phyloP scores from a whole-genome alignment of 2,797 vertebrate genomes.

The Hemitrygon akajei region DNA sequence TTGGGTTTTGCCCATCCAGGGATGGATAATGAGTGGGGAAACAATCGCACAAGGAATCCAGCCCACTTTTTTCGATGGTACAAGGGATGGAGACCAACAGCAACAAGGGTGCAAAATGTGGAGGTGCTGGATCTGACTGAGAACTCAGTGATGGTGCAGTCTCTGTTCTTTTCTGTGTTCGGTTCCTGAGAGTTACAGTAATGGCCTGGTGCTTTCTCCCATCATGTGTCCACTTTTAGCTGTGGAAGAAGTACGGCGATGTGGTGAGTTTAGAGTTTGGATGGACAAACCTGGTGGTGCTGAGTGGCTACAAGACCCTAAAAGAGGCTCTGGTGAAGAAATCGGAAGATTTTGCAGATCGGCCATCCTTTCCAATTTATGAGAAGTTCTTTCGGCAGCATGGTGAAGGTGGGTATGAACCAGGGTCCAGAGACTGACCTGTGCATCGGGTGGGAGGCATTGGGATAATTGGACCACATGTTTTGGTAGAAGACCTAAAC shows the following conservation, averaged over 20 bases:
- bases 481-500: no score
- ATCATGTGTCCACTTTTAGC: neutral
- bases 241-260: slow-evolving; percentile 39
- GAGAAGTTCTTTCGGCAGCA: accelerated
- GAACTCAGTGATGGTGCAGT: neutral
- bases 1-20: neutral
- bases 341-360: slow-evolving; percentile 40
- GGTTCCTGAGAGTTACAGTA: no score
- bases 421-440: neutral
- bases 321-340: slow-evolving; percentile 42
- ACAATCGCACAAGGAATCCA: neutral
- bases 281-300: slow-evolving; percentile 39
- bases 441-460: neutral
- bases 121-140: neutral
- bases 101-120: neutral
- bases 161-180: neutral
- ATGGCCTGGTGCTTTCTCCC: neutral
- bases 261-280: slow-evolving; percentile 33
- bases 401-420: neutral
- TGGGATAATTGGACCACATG: no score
- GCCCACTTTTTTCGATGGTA: neutral
- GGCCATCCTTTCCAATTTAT: neutral
- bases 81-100: no score
- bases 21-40: neutral
- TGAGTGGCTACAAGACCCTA: slow-evolving; percentile 41